Evolutionary conservation across 2,113 vertebrate genomes (phyloP).

Genomic region (Stomatorhinus ivindoensis): DNA sequence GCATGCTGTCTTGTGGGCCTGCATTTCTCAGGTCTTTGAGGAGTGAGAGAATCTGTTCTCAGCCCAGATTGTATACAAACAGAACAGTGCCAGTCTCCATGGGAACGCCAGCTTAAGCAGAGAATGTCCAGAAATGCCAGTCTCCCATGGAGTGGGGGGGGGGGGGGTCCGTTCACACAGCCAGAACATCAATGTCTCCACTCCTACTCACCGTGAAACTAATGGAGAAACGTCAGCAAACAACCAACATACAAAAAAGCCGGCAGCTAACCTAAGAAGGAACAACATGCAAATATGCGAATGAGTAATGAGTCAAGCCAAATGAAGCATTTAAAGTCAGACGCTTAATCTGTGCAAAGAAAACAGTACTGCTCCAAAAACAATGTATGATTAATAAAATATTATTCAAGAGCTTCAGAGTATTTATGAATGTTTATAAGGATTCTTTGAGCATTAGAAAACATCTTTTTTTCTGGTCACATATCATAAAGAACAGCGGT

Average conservation of each 20-base stretch:
- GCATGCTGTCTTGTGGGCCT: not conserved
- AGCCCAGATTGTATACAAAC: constrained; percentile 37
- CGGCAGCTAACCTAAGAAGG: not conserved
- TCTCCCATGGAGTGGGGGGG: constrained; percentile 24
- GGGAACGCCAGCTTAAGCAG: constrained; percentile 38
- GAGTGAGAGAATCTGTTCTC: constrained; percentile 25
- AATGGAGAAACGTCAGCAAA: constrained; percentile 20
- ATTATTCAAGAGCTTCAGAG: not conserved
- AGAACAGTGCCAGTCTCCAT: constrained; percentile 46
- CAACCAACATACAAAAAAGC: constrained; percentile 32
- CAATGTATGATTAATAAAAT: not conserved
- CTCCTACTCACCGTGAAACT: constrained; percentile 29
- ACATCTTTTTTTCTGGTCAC: not conserved
- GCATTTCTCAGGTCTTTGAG: not conserved
- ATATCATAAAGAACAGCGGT: not conserved
- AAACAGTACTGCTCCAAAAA: not conserved
- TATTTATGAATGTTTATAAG: not conserved
- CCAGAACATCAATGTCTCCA: constrained; percentile 27
- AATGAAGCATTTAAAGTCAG: not conserved
- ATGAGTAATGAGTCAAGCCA: not conserved
- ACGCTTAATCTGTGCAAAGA: not conserved
- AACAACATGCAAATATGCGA: not conserved
- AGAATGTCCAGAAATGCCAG: constrained; percentile 29
- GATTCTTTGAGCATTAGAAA: not conserved
- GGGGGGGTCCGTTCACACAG: constrained; percentile 29